A percentile compares a stretch with the other conserved stretches of the same genome.
phyloP scores from a whole-genome alignment of 2,797 vertebrate species.

The Zalophus californianus region DNA sequence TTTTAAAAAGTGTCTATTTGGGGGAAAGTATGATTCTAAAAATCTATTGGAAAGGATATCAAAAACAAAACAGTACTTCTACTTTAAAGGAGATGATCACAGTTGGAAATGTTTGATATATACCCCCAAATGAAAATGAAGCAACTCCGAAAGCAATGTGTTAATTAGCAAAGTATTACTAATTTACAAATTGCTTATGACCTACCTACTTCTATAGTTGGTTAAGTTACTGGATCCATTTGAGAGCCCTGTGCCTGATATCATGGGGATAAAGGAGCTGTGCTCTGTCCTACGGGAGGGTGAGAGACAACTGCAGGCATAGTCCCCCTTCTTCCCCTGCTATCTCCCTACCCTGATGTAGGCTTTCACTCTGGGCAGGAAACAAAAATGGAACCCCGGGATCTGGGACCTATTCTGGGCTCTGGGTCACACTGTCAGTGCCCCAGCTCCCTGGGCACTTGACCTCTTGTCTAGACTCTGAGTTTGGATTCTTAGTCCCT shows the following conservation, averaged over 20 bases:
- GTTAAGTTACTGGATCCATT: neutral
- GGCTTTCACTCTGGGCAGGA: neutral
- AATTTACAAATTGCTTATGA: neutral
- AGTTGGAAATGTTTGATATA: conserved; percentile 10
- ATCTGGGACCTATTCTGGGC: neutral
- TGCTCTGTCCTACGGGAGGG: neutral
- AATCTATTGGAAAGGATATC: neutral
- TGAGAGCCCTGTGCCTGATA: neutral
- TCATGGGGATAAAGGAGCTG: neutral
- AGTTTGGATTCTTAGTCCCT: neutral
- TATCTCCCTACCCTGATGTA: neutral
- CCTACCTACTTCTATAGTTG: neutral
- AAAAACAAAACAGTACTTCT: conserved; percentile 44
- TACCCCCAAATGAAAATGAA: neutral
- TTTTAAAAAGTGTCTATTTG: neutral
- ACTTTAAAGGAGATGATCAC: neutral
- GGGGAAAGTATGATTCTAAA: conserved; percentile 28
- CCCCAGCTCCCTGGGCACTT: neutral
- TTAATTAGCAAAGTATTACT: neutral
- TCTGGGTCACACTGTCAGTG: neutral
- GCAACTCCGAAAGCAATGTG: neutral
- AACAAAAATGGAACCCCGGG: neutral
- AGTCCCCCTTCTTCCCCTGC: neutral
- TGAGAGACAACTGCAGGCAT: neutral
- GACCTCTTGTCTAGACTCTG: neutral